Conservation (phyloP, 2,797 vertebrate genomes). For the Gephyroberyx darwinii region DNA sequence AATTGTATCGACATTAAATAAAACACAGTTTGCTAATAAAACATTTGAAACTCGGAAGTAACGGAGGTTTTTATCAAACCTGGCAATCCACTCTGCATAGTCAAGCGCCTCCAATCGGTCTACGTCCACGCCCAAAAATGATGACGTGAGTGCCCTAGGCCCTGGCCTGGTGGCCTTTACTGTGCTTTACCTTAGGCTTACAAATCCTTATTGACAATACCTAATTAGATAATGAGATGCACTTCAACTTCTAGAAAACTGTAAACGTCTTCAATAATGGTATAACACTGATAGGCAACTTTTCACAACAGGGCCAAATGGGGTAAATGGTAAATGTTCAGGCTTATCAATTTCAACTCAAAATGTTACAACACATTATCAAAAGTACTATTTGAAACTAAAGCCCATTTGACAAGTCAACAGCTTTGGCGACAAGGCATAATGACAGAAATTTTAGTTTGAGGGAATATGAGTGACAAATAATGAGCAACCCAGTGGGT, state of each 20-base stretch:
- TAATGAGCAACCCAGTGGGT: neutral
- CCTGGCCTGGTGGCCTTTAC: slow-evolving; percentile 39
- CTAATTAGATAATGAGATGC: neutral
- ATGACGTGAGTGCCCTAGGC: slow-evolving; percentile 60
- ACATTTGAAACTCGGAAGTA: neutral
- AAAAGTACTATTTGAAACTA: neutral
- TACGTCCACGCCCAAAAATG: slow-evolving; percentile 64
- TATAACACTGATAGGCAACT: neutral
- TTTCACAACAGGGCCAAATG: neutral
- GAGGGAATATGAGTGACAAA: neutral
- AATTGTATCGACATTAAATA: fast-evolving
- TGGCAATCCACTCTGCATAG: slow-evolving; percentile 62
- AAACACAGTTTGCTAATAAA: neutral
- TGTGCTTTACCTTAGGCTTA: slow-evolving; percentile 25
- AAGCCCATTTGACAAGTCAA: neutral
- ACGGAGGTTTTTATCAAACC: slow-evolving; percentile 34
- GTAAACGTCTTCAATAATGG: neutral
- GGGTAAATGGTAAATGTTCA: too few relatives aligned
- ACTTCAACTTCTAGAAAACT: neutral
- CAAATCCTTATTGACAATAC: slow-evolving; percentile 23
- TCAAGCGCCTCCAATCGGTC: slow-evolving; percentile 26
- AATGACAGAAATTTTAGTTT: neutral
- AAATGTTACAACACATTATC: neutral
- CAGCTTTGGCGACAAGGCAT: neutral
- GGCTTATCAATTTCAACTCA: neutral